phyloP scores from a whole-genome alignment of 2,113 vertebrate species.

The Gymnorhina tibicen region DNA sequence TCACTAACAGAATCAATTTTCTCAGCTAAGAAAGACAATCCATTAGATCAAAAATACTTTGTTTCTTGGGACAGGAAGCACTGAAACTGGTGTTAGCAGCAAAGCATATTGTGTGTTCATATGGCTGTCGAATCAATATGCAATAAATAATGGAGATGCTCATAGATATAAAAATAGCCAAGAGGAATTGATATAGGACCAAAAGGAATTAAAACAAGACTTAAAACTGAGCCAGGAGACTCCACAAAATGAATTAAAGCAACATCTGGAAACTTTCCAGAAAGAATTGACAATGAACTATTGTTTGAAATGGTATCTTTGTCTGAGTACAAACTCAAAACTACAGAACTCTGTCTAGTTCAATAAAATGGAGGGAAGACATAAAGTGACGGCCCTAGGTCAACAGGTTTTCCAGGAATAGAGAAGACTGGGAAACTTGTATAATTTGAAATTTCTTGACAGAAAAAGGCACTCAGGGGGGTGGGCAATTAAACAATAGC shows the following conservation, averaged over 20 bases:
- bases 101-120: neutral
- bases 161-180: slow-evolving; percentile 29
- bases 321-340: neutral
- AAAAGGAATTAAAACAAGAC: slow-evolving; percentile 36
- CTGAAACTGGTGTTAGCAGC: neutral
- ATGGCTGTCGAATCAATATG: slow-evolving; percentile 4
- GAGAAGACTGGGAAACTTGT: neutral
- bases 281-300: neutral
- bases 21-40: neutral
- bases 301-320: neutral
- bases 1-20: slow-evolving; percentile 25
- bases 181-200: slow-evolving; percentile 8
- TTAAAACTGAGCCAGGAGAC: slow-evolving; percentile 20
- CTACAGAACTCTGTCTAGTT: neutral
- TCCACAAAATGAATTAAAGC: slow-evolving; percentile 33
- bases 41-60: neutral
- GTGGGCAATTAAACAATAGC: neutral
- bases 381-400: neutral
- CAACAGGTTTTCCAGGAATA: neutral
- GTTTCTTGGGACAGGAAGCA: neutral
- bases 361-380: neutral
- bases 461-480: neutral
- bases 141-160: slow-evolving; percentile 52
- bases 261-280: slow-evolving; percentile 15
- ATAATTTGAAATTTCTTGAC: neutral